Evolutionary conservation across 2,888 invertebrate species (phyloP).

Genomic region (Stenoptilia bipunctidactyla): DNA sequence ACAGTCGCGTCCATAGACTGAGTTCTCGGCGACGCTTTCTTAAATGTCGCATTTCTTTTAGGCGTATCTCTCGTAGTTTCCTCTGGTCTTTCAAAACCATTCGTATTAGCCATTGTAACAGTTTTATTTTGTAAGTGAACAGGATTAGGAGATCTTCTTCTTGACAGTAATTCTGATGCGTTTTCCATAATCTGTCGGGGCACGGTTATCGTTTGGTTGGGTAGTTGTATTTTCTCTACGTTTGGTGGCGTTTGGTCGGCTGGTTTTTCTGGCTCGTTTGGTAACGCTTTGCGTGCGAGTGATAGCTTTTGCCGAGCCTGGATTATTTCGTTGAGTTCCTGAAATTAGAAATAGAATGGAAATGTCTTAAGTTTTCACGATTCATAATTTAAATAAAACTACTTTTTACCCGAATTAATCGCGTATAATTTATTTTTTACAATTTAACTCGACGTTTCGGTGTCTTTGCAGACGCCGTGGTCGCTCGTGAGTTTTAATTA

Average conservation of each 20-base stretch:
- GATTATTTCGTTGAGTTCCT: slow-evolving; percentile 58
- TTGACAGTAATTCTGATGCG: slow-evolving; percentile 49
- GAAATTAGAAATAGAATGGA: no score
- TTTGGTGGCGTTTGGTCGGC: slow-evolving; percentile 35
- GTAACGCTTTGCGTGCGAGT: slow-evolving; percentile 48
- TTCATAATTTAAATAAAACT: no score
- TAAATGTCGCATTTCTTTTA: slow-evolving; percentile 53
- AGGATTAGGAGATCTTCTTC: slow-evolving; percentile 33
- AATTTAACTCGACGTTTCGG: no score
- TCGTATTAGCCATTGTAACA: slow-evolving; percentile 25
- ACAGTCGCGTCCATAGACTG: slow-evolving; percentile 45
- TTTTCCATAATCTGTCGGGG: slow-evolving; percentile 55
- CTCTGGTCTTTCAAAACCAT: slow-evolving; percentile 35
- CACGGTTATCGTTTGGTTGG: slow-evolving; percentile 56
- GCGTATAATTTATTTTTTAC: no score
- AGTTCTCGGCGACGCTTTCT: slow-evolving; percentile 39
- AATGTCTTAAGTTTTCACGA: no score
- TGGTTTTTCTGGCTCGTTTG: slow-evolving; percentile 36
- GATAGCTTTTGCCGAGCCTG: slow-evolving; percentile 59
- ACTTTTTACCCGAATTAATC: no score
- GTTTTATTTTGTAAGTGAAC: background rate
- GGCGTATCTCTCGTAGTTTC: slow-evolving; percentile 40
- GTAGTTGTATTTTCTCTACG: slow-evolving; percentile 50
- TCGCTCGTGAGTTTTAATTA: no score
- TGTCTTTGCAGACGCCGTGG: no score